Conservation (phyloP, 2,797 vertebrate genomes). For the Sebastiscus tertius region DNA sequence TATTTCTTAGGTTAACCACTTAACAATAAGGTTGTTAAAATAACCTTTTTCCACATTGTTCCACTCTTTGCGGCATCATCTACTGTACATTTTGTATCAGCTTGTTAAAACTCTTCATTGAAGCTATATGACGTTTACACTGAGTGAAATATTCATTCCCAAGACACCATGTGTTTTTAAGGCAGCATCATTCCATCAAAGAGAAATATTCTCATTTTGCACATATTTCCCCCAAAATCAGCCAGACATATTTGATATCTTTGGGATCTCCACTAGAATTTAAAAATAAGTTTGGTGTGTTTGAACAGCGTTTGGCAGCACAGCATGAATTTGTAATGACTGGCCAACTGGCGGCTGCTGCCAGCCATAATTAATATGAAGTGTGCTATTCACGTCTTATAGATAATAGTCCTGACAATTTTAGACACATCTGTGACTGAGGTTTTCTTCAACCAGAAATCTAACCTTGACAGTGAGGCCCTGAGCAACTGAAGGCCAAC, state of each 20-base stretch:
- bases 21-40: not conserved
- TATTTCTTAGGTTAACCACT: not conserved
- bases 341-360: not conserved
- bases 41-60: not conserved
- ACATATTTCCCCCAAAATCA: not conserved
- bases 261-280: not conserved
- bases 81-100: not conserved
- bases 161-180: not conserved
- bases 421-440: not conserved
- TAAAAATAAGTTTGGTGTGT: not conserved
- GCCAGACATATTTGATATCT: not conserved
- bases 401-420: not conserved
- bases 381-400: not conserved
- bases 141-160: not conserved
- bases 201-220: not conserved
- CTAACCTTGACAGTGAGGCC: not conserved
- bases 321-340: not conserved
- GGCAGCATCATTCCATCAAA: not conserved
- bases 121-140: not conserved
- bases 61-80: not conserved
- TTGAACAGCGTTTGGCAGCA: conserved; percentile 5
- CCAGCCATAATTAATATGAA: conserved; percentile 4
- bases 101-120: not conserved
- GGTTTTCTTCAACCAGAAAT: not conserved
- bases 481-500: not conserved